These are phyloP conservation scores for Kryptolebias marmoratus DNA, from an alignment of 2,113 vertebrate genomes.

Conservation along the genomic window DNA sequence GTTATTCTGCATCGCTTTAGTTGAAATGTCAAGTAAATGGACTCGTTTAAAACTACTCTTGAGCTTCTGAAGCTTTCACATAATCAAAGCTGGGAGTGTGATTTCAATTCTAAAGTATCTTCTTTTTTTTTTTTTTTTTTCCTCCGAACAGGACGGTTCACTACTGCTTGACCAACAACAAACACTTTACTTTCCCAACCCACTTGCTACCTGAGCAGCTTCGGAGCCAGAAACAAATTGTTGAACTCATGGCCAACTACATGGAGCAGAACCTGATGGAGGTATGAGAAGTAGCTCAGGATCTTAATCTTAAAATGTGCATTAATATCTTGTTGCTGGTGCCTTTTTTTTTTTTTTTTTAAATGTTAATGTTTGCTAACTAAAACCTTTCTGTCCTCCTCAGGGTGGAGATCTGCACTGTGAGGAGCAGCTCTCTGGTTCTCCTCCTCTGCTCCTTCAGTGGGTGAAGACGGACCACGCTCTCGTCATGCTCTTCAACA, in stretches of 20 bases:
- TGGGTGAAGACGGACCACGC: conserved; percentile 98
- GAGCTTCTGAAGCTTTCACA: neutral
- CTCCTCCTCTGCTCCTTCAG: conserved; percentile 90
- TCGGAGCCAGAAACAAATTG: conserved; percentile 88
- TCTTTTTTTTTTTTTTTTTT: neutral
- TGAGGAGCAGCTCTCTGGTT: conserved; percentile 75
- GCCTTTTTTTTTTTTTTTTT: too few species aligned
- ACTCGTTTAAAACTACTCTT: neutral
- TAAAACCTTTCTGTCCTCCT: neutral
- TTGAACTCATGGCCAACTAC: conserved; percentile 92
- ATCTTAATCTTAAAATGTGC: too few species aligned
- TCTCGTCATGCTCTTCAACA: conserved; percentile 97
- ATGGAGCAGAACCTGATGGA: conserved; percentile 98
- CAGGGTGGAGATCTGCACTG: conserved; percentile 93
- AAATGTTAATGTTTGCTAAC: too few species aligned
- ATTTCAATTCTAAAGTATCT: neutral
- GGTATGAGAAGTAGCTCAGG: conserved; percentile 68
- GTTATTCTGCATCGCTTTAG: neutral
- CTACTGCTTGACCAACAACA: conserved; percentile 93
- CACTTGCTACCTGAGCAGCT: conserved; percentile 88
- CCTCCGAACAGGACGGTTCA: conserved; percentile 84
- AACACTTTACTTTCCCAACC: conserved; percentile 88
- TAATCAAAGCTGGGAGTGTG: neutral
- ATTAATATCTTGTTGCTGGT: too few species aligned
- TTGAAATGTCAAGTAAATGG: neutral